These are phyloP conservation scores for Dorcus parallelipipedus DNA, from an alignment of 2,888 invertebrate species.

Conservation along the genomic window DNA sequence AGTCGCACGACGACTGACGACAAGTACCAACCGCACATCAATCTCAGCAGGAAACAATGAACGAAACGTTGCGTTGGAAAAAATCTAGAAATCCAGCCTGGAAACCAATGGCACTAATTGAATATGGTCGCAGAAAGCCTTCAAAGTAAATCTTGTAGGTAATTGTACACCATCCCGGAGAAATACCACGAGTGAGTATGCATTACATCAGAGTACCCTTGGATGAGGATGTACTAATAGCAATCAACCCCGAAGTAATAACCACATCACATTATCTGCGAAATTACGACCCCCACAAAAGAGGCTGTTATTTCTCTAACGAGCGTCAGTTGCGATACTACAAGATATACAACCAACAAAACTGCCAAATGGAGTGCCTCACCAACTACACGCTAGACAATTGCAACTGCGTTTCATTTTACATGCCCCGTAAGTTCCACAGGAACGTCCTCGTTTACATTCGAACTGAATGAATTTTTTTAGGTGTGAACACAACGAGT, in stretches of 20 bases:
- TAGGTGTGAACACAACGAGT: no score
- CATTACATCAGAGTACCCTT: slow-evolving; percentile 70
- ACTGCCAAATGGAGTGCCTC: slow-evolving; percentile 71
- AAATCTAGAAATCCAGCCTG: no score
- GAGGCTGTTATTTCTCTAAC: slow-evolving; percentile 66
- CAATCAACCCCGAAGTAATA: slow-evolving; percentile 73
- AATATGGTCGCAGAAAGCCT: no score
- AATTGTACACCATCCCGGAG: slow-evolving; percentile 66
- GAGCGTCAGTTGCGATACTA: slow-evolving; percentile 64
- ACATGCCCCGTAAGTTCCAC: slow-evolving; percentile 59
- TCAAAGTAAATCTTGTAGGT: slow-evolving; percentile 46
- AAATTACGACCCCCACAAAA: slow-evolving; percentile 61
- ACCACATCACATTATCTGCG: slow-evolving; percentile 65
- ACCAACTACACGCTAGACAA: slow-evolving; percentile 61
- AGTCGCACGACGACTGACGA: no score
- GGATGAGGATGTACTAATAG: slow-evolving; percentile 67
- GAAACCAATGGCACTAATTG: no score
- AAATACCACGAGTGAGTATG: slow-evolving; percentile 63
- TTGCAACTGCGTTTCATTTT: slow-evolving; percentile 68
- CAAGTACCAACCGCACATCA: no score
- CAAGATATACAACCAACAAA: slow-evolving; percentile 68
- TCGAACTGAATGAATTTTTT: slow-evolving; percentile 1
- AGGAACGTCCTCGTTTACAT: no score
- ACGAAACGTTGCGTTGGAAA: no score
- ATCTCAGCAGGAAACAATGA: no score